Evolutionary conservation across 2,113 vertebrate genomes (phyloP).

Genomic region (Onychorhynchus coronatus): DNA sequence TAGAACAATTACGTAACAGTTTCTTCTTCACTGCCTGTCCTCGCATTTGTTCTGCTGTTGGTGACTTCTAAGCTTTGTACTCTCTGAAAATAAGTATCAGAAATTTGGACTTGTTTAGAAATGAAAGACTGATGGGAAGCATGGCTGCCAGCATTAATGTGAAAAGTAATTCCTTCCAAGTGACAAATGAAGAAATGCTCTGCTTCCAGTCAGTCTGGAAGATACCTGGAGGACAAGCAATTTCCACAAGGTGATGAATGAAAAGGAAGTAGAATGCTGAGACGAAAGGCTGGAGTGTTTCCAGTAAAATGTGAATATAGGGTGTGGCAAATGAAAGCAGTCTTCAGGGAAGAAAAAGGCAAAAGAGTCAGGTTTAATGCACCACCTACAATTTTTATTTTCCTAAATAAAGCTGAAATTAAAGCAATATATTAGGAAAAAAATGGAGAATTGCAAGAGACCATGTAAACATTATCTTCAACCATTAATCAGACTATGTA

Average conservation of each 20-base stretch:
- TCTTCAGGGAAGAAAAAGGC: background rate
- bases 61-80: background rate
- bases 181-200: constrained; percentile 24
- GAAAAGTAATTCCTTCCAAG: constrained; percentile 32
- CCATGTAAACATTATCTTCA: background rate
- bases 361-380: background rate
- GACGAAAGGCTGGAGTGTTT: constrained; percentile 17
- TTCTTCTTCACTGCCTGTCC: background rate
- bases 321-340: background rate
- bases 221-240: constrained; percentile 48
- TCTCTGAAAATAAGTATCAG: background rate
- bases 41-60: background rate
- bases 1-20: background rate
- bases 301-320: constrained; percentile 17
- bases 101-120: constrained; percentile 9
- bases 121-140: background rate
- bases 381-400: background rate
- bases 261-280: constrained; percentile 45
- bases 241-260: constrained; percentile 50
- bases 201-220: constrained; percentile 12
- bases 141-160: background rate
- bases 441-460: background rate
- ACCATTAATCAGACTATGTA: background rate
- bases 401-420: background rate
- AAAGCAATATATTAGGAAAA: background rate